These are phyloP conservation scores for Melieria crassipennis DNA, from an alignment of 2,888 invertebrate genomes.

Conservation along the genomic window DNA sequence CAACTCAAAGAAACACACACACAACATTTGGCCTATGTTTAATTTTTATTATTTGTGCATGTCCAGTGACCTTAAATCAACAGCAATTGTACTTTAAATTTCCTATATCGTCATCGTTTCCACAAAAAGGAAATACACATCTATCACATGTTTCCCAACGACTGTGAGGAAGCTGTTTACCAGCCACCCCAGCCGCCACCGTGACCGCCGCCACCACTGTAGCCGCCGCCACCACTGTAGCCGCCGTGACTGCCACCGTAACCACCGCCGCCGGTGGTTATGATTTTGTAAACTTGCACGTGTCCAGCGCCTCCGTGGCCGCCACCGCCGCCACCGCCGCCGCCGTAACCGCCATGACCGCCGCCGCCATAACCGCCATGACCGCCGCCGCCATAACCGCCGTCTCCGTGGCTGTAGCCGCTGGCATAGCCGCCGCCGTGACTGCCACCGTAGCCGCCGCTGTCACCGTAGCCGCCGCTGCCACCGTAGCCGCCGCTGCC, in stretches of 20 bases:
- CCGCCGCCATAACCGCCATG: background rate
- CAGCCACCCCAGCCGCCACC: conserved; percentile 15
- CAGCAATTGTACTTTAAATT: too few species aligned
- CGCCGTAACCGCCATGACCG: background rate
- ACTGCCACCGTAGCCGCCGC: conserved; percentile 18
- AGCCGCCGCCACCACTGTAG: conserved; percentile 25
- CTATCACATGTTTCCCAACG: too few species aligned
- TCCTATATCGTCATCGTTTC: too few species aligned
- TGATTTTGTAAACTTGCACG: conserved; percentile 26
- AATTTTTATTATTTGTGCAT: too few species aligned
- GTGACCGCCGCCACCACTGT: conserved; percentile 5
- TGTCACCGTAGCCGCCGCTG: background rate
- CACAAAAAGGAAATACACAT: too few species aligned
- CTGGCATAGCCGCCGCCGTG: background rate
- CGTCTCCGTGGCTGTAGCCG: background rate
- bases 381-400: background rate
- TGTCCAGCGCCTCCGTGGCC: conserved; percentile 13
- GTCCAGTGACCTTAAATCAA: too few species aligned
- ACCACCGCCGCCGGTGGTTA: conserved; percentile 5
- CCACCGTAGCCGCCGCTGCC: conserved; percentile 10
- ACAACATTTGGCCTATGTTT: too few species aligned
- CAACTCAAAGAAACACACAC: too few species aligned
- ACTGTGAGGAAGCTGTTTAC: background rate
- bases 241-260: conserved; percentile 17
- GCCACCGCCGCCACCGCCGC: background rate